Conservation (phyloP, 2,797 vertebrate genomes). For the Trachops cirrhosus region DNA sequence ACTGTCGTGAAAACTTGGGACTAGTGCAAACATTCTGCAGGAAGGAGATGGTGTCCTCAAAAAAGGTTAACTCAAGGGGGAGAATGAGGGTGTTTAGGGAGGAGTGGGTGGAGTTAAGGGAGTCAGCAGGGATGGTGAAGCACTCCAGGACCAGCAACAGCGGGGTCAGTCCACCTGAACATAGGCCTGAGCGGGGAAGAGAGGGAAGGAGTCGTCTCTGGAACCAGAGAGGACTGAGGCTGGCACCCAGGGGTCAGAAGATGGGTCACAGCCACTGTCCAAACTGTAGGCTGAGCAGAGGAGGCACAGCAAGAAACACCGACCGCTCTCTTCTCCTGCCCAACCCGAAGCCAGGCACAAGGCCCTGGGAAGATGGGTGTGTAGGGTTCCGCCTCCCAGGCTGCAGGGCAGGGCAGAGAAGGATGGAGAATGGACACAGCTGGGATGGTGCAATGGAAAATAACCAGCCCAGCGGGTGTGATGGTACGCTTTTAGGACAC, state of each 20-base stretch:
- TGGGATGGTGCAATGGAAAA: background rate
- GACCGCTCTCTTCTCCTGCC: background rate
- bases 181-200: background rate
- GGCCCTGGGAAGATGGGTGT: background rate
- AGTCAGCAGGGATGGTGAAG: background rate
- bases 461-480: background rate
- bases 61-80: background rate
- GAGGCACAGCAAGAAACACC: background rate
- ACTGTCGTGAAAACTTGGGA: background rate
- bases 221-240: background rate
- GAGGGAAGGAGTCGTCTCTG: background rate
- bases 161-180: background rate
- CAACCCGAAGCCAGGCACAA: background rate
- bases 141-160: background rate
- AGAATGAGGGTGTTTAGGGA: background rate
- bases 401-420: background rate
- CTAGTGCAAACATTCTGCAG: background rate
- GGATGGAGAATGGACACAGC: background rate
- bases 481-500: background rate
- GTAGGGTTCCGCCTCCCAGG: background rate
- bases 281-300: background rate
- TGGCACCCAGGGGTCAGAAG: background rate
- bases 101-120: background rate
- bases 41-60: background rate
- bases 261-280: background rate